phyloP scores from a whole-genome alignment of 2,888 invertebrate genomes.

The Leucoma salicis region DNA sequence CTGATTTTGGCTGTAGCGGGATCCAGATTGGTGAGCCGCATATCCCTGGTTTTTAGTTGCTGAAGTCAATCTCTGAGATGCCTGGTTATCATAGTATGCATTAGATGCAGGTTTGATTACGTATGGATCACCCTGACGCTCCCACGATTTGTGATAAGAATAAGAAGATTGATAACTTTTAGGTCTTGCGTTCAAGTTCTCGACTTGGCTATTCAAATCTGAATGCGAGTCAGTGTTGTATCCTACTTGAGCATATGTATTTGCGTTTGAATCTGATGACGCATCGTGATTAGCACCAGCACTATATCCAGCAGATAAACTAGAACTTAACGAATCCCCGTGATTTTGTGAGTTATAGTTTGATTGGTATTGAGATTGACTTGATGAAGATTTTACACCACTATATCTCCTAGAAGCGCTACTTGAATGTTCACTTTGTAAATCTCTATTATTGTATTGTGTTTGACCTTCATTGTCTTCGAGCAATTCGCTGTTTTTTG shows the following conservation, averaged over 20 bases:
- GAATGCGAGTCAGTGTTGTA: slow-evolving; percentile 24
- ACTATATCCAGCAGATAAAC: slow-evolving; percentile 30
- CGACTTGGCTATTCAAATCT: slow-evolving; percentile 41
- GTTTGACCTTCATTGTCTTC: slow-evolving; percentile 45
- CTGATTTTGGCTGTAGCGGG: slow-evolving; percentile 46
- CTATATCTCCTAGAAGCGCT: slow-evolving; percentile 42
- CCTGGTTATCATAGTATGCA: slow-evolving; percentile 40
- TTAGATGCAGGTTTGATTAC: slow-evolving; percentile 60
- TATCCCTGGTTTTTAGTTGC: slow-evolving; percentile 42
- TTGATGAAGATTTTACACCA: slow-evolving; percentile 43
- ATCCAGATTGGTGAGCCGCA: slow-evolving; percentile 48
- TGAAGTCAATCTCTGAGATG: slow-evolving; percentile 51
- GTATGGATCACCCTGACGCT: slow-evolving; percentile 76
- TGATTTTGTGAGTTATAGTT: slow-evolving; percentile 42
- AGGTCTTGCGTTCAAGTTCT: slow-evolving; percentile 49
- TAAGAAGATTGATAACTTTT: slow-evolving; percentile 76
- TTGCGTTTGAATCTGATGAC: slow-evolving; percentile 30
- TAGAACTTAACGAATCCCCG: slow-evolving; percentile 25
- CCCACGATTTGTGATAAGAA: slow-evolving; percentile 78
- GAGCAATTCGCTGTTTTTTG: slow-evolving; percentile 56
- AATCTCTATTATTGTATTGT: slow-evolving; percentile 36
- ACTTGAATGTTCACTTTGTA: slow-evolving; percentile 39
- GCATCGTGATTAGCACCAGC: slow-evolving; percentile 23
- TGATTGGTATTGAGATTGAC: slow-evolving; percentile 44
- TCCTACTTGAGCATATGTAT: slow-evolving; percentile 30